Evolutionary conservation across 2,888 invertebrate genomes (phyloP).

Genomic region (Perithous albicinctus): DNA sequence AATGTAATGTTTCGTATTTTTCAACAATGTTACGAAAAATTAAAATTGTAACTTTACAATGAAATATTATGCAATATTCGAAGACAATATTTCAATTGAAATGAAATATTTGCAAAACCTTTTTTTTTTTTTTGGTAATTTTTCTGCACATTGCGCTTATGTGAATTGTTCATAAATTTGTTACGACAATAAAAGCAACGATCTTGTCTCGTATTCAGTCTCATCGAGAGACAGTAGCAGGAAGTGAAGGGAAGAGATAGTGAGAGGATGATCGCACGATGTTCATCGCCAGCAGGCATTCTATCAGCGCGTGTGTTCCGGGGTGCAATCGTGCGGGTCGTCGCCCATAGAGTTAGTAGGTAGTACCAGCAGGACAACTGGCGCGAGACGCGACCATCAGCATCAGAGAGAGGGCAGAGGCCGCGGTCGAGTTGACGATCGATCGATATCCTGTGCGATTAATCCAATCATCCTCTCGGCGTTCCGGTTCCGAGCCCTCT

Average conservation of each 20-base stretch:
- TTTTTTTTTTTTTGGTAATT: no score
- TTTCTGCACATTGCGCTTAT: not conserved
- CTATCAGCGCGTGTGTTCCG: constrained; percentile 41
- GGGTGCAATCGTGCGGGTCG: constrained; percentile 43
- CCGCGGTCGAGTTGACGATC: constrained; percentile 45
- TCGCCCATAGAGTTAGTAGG: constrained; percentile 10
- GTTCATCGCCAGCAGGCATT: constrained; percentile 40
- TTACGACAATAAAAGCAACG: not conserved
- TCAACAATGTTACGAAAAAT: no score
- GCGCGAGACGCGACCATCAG: constrained; percentile 33
- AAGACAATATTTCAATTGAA: no score
- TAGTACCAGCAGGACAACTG: constrained; percentile 17
- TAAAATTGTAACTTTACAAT: no score
- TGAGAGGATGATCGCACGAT: constrained; percentile 26
- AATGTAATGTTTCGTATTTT: no score
- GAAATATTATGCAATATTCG: no score
- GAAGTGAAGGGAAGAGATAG: not conserved
- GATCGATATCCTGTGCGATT: constrained; percentile 51
- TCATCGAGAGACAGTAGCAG: not conserved
- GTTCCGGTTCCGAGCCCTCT: constrained; percentile 17
- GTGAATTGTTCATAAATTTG: not conserved
- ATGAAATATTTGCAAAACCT: no score
- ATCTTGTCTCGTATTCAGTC: not conserved
- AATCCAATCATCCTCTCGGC: constrained; percentile 48
- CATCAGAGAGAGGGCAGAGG: constrained; percentile 2